Conservation (phyloP, 2,797 vertebrate genomes). For the Manis crassicaudata region DNA sequence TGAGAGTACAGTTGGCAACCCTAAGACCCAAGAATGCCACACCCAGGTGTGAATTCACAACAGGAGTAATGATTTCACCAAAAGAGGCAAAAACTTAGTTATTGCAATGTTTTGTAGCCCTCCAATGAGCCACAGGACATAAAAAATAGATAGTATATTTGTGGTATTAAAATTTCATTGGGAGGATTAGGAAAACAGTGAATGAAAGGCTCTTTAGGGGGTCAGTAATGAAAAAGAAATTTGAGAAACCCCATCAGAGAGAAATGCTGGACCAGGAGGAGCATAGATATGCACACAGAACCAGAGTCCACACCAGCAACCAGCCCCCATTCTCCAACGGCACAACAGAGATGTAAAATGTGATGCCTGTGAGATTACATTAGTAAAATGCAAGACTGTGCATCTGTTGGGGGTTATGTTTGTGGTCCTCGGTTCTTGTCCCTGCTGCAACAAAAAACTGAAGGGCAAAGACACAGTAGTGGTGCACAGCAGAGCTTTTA, state of each 20-base stretch:
- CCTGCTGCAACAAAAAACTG: no score
- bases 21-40: neutral
- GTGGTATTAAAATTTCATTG: neutral
- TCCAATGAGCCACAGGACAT: neutral
- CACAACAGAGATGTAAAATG: no score
- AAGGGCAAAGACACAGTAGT: no score
- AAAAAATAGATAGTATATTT: neutral
- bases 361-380: no score
- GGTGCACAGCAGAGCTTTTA: no score
- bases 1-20: neutral
- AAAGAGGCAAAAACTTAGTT: neutral
- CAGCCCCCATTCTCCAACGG: neutral
- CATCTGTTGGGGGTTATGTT: no score
- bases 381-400: neutral
- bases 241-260: neutral
- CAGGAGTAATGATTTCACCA: neutral
- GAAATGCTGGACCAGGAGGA: neutral
- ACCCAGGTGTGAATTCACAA: neutral
- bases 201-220: neutral
- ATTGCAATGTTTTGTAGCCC: neutral
- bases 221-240: neutral
- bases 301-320: neutral
- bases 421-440: no score
- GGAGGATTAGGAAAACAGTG: neutral
- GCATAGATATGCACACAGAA: neutral